These are phyloP conservation scores for Aplocera efformata DNA, from an alignment of 2,888 invertebrate genomes.

Conservation along the genomic window DNA sequence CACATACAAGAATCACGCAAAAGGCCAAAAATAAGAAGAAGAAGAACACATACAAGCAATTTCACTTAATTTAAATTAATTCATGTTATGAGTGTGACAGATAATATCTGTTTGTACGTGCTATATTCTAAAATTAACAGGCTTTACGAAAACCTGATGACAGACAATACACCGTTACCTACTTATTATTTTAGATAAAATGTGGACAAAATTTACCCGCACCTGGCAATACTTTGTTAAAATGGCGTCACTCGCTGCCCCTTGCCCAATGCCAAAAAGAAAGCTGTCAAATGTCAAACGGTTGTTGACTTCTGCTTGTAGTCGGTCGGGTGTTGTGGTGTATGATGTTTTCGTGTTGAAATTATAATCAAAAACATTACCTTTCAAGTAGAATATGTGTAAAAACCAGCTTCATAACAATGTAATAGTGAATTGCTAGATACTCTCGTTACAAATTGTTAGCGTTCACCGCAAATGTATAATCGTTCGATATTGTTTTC, in stretches of 20 bases:
- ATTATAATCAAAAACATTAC: constrained; percentile 9
- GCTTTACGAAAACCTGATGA: too few species aligned
- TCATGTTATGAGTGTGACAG: too few species aligned
- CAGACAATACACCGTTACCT: too few species aligned
- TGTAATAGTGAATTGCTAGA: neutral
- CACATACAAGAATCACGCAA: too few species aligned
- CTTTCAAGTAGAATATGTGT: neutral
- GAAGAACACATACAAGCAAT: too few species aligned
- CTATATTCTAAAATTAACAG: too few species aligned
- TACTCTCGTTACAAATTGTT: neutral
- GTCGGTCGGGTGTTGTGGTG: constrained; percentile 17
- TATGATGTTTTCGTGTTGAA: constrained; percentile 28
- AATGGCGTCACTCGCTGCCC: constrained; percentile 51
- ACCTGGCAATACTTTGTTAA: constrained; percentile 33
- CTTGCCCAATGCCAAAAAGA: constrained; percentile 27
- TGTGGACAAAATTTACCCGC: constrained; percentile 16
- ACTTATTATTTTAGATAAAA: too few species aligned
- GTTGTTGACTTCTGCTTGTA: constrained; percentile 67
- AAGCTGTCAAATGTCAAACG: constrained; percentile 56
- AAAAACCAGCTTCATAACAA: constrained; percentile 1
- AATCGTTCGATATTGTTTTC: constrained; percentile 40
- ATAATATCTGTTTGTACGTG: too few species aligned
- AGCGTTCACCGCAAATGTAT: neutral
- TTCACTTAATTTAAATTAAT: too few species aligned
- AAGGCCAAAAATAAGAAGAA: too few species aligned